Evolutionary conservation across 2,888 invertebrate species (phyloP).

Genomic region (Phanerotoma sp.): DNA sequence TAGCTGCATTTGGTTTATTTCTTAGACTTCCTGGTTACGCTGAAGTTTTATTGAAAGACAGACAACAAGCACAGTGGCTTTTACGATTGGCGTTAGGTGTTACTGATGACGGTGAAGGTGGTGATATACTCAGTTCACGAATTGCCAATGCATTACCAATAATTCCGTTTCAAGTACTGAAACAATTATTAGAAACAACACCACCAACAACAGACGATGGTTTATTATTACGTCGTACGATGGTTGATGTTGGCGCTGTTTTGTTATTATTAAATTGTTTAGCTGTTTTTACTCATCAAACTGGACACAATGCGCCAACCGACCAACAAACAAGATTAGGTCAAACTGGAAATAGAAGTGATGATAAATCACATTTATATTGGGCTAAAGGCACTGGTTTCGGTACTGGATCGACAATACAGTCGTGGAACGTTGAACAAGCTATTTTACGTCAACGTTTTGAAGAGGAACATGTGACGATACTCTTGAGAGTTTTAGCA

Average conservation of each 20-base stretch:
- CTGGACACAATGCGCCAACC: slow-evolving; percentile 60
- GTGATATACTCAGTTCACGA: slow-evolving; percentile 71
- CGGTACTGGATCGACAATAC: slow-evolving; percentile 92
- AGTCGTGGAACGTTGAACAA: slow-evolving; percentile 96
- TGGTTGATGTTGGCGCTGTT: slow-evolving; percentile 82
- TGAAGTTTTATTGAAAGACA: slow-evolving; percentile 81
- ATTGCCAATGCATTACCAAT: slow-evolving; percentile 70
- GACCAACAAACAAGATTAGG: slow-evolving; percentile 49
- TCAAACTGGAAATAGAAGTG: slow-evolving; percentile 49
- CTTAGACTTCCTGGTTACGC: slow-evolving; percentile 88
- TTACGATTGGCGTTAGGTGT: slow-evolving; percentile 86
- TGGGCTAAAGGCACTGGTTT: slow-evolving; percentile 98
- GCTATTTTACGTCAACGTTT: slow-evolving; percentile 85
- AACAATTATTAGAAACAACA: slow-evolving; percentile 74
- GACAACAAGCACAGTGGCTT: slow-evolving; percentile 82
- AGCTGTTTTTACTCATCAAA: slow-evolving; percentile 84
- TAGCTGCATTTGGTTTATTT: slow-evolving; percentile 88
- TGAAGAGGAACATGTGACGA: slow-evolving; percentile 93
- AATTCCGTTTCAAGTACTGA: slow-evolving; percentile 78
- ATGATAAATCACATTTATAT: slow-evolving; percentile 77
- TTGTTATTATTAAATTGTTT: slow-evolving; percentile 84
- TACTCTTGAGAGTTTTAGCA: slow-evolving; percentile 77
- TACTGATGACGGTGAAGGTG: slow-evolving; percentile 88
- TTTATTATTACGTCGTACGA: slow-evolving; percentile 71
- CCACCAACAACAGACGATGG: slow-evolving; percentile 77